Evolutionary conservation across 1,140 invertebrate species (phyloP).

Genomic region (Caenorhabditis remanei): DNA sequence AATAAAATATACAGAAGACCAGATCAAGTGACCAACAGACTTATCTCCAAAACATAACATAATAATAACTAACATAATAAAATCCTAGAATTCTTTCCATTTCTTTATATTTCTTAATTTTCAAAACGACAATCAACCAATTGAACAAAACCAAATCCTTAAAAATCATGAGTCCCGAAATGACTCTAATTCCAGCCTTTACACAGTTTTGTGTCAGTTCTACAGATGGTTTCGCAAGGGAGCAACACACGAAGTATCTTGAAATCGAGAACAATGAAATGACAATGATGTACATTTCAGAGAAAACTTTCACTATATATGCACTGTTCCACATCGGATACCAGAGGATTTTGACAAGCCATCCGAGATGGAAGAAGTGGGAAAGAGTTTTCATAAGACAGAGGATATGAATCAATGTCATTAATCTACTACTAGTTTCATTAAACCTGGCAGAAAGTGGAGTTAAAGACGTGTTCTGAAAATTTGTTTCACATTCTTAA

Average conservation of each 20-base stretch:
- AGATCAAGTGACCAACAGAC: too few relatives aligned
- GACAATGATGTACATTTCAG: background rate
- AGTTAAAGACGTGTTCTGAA: background rate
- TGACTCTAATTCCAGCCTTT: background rate
- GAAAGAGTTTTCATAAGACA: background rate
- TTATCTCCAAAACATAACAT: too few relatives aligned
- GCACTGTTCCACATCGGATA: conserved; percentile 3
- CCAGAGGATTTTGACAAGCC: background rate
- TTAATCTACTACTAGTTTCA: background rate
- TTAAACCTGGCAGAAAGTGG: background rate
- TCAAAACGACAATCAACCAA: background rate
- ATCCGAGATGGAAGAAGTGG: background rate
- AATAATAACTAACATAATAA: conserved; percentile 27
- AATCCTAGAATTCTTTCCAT: background rate
- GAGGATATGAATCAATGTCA: background rate
- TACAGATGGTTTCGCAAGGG: background rate
- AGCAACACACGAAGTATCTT: background rate
- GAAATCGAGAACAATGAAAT: background rate
- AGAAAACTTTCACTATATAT: background rate
- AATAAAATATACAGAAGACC: too few relatives aligned
- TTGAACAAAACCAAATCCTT: background rate
- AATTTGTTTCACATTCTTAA: background rate
- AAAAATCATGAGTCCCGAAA: background rate
- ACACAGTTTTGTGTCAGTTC: background rate
- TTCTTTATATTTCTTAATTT: background rate